Evolutionary conservation across 2,888 invertebrate genomes (phyloP).

Genomic region (Dynastes hyllus): DNA sequence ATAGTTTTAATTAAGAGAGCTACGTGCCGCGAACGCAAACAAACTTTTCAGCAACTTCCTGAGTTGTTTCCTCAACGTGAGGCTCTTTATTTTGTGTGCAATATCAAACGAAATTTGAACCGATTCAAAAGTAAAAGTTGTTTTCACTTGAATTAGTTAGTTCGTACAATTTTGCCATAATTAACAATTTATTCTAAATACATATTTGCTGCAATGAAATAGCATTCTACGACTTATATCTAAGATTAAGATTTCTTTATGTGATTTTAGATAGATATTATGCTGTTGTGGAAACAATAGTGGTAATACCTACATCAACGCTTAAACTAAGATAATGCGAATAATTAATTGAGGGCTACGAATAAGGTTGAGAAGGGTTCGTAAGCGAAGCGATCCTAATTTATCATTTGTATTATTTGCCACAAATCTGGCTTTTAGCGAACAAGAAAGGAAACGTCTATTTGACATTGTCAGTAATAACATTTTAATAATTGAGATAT

Average conservation of each 20-base stretch:
- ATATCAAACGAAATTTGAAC: neutral
- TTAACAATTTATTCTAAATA: too few relatives aligned
- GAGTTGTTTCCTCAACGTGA: neutral
- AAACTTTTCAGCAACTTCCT: neutral
- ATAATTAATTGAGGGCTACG: slow-evolving; percentile 39
- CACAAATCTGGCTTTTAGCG: slow-evolving; percentile 16
- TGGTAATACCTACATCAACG: slow-evolving; percentile 34
- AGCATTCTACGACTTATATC: neutral
- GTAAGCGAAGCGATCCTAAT: slow-evolving; percentile 32
- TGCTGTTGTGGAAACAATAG: slow-evolving; percentile 2
- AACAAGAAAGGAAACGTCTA: slow-evolving; percentile 1
- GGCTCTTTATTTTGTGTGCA: neutral
- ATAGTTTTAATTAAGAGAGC: slow-evolving; percentile 27
- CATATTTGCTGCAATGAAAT: too few relatives aligned
- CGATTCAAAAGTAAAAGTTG: neutral
- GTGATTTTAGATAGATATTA: too few relatives aligned
- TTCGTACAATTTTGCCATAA: neutral
- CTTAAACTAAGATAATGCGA: slow-evolving; percentile 39
- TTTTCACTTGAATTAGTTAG: neutral
- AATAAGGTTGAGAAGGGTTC: slow-evolving; percentile 37
- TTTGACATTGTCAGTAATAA: slow-evolving; percentile 16
- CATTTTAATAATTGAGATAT: neutral
- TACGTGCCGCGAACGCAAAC: slow-evolving; percentile 3
- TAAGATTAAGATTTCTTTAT: neutral
- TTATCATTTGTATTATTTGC: slow-evolving; percentile 34